A percentile compares a stretch with the other conserved stretches of the same genome.
Evolutionary conservation across 2,888 invertebrate genomes (phyloP).

Genomic region (Elysia crispata): DNA sequence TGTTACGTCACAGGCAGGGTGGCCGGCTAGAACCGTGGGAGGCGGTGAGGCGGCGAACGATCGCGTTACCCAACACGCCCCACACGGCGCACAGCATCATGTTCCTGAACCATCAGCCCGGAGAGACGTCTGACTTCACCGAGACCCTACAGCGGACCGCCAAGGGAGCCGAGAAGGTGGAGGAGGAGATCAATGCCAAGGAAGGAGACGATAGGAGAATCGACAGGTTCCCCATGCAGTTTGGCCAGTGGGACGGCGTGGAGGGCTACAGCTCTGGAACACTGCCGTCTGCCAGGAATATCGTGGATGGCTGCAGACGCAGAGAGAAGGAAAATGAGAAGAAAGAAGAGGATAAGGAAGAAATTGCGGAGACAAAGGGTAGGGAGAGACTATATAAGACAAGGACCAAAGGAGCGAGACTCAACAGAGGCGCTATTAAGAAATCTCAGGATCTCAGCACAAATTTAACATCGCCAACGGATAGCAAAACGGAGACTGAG

Average conservation of each 20-base stretch:
- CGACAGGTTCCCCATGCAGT: not conserved
- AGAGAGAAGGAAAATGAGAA: not conserved
- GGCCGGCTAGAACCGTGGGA: constrained; percentile 46
- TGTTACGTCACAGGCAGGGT: constrained; percentile 18
- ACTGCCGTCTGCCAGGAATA: no score
- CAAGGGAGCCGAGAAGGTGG: not conserved
- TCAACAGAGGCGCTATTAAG: not conserved
- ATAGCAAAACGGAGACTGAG: no score
- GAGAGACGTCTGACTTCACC: constrained; percentile 48
- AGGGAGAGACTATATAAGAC: not conserved
- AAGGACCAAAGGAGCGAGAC: not conserved
- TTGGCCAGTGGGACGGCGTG: no score
- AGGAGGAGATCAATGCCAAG: not conserved
- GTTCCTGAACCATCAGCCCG: constrained; percentile 50
- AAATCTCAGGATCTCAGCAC: no score
- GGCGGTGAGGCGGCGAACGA: constrained; percentile 45
- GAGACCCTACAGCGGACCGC: not conserved
- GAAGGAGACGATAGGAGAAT: not conserved
- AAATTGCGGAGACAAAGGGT: not conserved
- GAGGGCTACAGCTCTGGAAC: no score
- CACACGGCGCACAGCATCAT: constrained; percentile 43
- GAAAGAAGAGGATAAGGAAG: constrained; percentile 13
- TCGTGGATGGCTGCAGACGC: no score
- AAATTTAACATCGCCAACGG: no score
- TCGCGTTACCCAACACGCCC: constrained; percentile 50